Base-by-base conservation (phyloP, 2,113 vertebrate species). In the Tupaia tana region DNA sequence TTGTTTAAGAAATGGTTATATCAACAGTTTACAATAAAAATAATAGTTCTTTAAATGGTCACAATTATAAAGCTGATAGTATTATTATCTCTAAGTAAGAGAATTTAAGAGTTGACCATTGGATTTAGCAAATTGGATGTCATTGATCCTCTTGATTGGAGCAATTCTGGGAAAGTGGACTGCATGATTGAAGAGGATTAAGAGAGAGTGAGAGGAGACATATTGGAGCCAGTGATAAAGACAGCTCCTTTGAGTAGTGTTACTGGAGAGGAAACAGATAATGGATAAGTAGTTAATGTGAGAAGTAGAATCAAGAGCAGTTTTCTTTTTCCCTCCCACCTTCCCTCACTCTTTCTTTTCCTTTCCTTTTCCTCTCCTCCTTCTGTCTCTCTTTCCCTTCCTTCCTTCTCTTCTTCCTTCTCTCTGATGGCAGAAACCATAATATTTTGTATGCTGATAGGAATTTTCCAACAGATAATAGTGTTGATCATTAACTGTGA, bases 391-490 rank as follows among this genome's bases (percentile, higher is more conserved):
- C 31, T 20, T 13, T 16, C 11, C 6, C 5, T 9, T 3, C 24
- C 15, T 24, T 14, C 13, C 13, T 24, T 27, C 6, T 10, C 43
- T 20, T 6, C 27, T 4, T 29, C n/a, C 0, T 54, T 25, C 7
- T 73, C 10, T 43, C 24, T 92, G 43, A 31, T 80, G 6, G n/a
- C 25, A 73, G 52, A 90, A 92, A 56, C 52, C 31, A 74, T 85
- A 54, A 6, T 59, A 82, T 89, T 90, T 94, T 91, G 22, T 54
- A 73, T 80, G 5, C 24, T 58, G 10, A 77, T 31, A 15, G 34
- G 19, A 58, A 87, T 80, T 95, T 92, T 88, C 34, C 25, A 80
- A 43, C 52, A 79, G 58, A 56, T 66, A 89, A 43, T 89, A 89
- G 63, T 75, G n/a, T 10, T 64, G 15, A 61, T 89, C 7, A 58